Evolutionary conservation across 1,140 invertebrate species (phyloP).

Genomic region (Vanessa tameamea): DNA sequence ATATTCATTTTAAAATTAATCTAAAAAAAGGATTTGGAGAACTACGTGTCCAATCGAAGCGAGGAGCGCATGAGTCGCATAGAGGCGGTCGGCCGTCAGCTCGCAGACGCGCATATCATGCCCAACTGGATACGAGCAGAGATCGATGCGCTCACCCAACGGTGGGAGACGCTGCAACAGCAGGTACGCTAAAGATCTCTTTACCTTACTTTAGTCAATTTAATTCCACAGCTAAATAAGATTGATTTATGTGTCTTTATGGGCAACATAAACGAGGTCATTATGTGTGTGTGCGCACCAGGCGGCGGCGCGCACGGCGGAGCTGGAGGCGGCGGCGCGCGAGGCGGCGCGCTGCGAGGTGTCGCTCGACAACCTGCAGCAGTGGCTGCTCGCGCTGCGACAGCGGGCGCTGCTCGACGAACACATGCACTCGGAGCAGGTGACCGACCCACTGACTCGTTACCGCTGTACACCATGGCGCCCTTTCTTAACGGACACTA

Average conservation of each 20-base stretch:
- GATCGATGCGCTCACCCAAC: conserved; percentile 84
- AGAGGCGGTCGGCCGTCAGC: conserved; percentile 87
- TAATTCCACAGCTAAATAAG: too few relatives aligned
- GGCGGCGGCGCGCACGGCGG: conserved; percentile 86
- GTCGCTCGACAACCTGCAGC: conserved; percentile 87
- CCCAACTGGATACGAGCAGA: conserved; percentile 85
- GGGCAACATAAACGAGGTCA: too few relatives aligned
- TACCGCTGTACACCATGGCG: too few relatives aligned
- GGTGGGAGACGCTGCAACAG: conserved; percentile 86
- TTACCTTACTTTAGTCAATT: too few relatives aligned
- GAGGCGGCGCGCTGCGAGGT: conserved; percentile 90
- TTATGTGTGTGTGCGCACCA: conserved; percentile 52
- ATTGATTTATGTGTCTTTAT: too few relatives aligned
- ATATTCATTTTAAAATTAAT: too few relatives aligned
- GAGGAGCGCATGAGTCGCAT: conserved; percentile 87
- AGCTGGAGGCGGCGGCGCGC: conserved; percentile 88
- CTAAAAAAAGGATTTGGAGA: conserved; percentile 87
- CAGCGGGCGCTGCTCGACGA: conserved; percentile 76
- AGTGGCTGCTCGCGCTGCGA: conserved; percentile 82
- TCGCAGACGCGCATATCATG: conserved; percentile 90
- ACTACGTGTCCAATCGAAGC: conserved; percentile 89
- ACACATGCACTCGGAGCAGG: conserved; percentile 15
- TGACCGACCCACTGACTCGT: not conserved
- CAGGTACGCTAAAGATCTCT: conserved; percentile 80
- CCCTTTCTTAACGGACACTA: too few relatives aligned